A percentile compares a stretch with the other conserved stretches of the same genome.
Conservation (phyloP, 1,140 invertebrate species). For the Meloidogyne chitwoodi region DNA sequence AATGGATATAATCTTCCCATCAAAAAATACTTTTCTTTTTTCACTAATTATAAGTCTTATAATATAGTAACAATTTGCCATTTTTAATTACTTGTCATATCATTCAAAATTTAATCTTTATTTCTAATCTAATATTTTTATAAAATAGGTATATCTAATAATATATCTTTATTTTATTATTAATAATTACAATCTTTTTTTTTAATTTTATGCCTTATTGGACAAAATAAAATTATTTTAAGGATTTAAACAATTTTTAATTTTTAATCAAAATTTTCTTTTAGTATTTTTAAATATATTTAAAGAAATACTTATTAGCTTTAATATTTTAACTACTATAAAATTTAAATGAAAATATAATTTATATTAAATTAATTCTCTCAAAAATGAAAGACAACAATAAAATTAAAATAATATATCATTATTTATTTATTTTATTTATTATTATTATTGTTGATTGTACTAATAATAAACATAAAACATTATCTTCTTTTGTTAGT, state of each 20-base stretch:
- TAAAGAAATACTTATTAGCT: no score
- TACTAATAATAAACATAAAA: not conserved
- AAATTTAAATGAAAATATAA: no score
- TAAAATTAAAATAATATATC: not conserved
- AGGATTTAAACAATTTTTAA: not conserved
- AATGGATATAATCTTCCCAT: no score
- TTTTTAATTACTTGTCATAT: not conserved
- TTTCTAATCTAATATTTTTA: not conserved
- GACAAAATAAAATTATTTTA: not conserved
- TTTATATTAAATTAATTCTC: no score
- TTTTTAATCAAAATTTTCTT: no score
- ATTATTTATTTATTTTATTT: not conserved
- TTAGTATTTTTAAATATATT: no score
- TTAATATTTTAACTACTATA: no score
- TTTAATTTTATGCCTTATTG: no score
- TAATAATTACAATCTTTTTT: not conserved
- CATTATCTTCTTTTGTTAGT: constrained; percentile 11
- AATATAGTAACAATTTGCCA: not conserved
- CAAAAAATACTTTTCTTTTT: no score
- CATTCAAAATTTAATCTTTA: not conserved
- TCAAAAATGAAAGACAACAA: not conserved
- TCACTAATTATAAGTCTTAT: no score
- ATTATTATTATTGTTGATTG: not conserved
- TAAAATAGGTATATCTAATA: not conserved
- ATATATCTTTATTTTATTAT: not conserved